Base-by-base conservation (phyloP, 2,113 vertebrate genomes). In the Alaudala cheleensis region DNA sequence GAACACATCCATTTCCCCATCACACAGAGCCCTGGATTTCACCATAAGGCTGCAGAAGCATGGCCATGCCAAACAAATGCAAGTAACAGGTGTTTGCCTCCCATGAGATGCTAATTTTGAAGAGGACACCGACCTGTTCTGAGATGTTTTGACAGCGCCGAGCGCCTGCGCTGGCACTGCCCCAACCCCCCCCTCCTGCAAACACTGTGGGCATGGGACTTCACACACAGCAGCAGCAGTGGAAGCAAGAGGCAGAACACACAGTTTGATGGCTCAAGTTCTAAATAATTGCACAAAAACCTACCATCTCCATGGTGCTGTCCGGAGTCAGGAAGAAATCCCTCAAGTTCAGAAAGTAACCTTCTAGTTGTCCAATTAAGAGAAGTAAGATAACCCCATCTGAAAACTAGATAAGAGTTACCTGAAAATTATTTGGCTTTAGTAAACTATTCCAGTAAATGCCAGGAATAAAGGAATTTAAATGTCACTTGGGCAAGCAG, bases 341-440 rank as follows among this genome's bases (percentile, higher is more conserved):
- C 84, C 91, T 97, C 28, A 99, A 94, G 33, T 99, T 98, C 93
- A 99, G 86, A 94, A 99, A 99, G 96, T 98, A 99, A 34, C 98
- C 99, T 54, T 98, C 98, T 65, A 99, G 96, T 72, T 99, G 99
- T 95, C 99, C 99, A 22, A 99, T 99, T 93, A 99, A 96, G 97
- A 99, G 92, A 45, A 99, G 98, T 37, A 99, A 92, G 91, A 99
- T 98, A 76, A 99, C 99, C 1, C 99, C 99, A 49, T 99, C 99
- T 97, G 99, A 97, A 98, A 99, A 98, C 99, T 99, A 15, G 39
- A 95, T 44, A 90, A 84, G 45, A 76, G 81, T 23, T 20, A 50
- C 21, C 37, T 40, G 11, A 65, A 13, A 54, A 86, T 76, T 85
- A 92, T 64, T 70, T 77, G 85, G n/a, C 56, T 81, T 81, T 33